Evolutionary conservation across 2,888 invertebrate genomes (phyloP), one percentile per base, ranked within the genome.

Genomic region (Tupiocoris notatus): DNA sequence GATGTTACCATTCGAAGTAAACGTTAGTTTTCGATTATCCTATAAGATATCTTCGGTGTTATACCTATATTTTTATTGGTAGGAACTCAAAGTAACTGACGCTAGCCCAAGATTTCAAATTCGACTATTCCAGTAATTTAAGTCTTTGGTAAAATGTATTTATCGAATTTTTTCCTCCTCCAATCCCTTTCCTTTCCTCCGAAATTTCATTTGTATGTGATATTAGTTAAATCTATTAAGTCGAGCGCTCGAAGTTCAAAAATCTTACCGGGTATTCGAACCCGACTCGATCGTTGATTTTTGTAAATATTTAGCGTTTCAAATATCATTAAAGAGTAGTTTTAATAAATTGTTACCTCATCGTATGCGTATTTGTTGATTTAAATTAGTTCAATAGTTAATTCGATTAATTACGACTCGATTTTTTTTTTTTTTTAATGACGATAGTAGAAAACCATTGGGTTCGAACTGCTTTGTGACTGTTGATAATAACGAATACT

Each of bases 401-500:
- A n/a, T n/a, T n/a, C n/a, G n/a, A n/a, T n/a, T n/a, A n/a, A n/a
- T n/a, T n/a, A n/a, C n/a, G n/a, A n/a, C n/a, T n/a, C 54, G 12
- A 7, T 54, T 54, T 9, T 12, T 54, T 54, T 54, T 9, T 54
- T 54, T 54, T 54, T 12, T 12, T 57, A n/a, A 18, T 57, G 57
- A 2, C 18, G 1, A 1, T 9, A 61, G 12, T n/a, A n/a, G n/a
- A 20, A 70, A n/a, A 70, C 21, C 18, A 17, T 17, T 57, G 70
- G 61, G 70, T 17, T 59, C 59, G 61, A 70, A 70, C 70, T 70
- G 70, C 70, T 70, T 70, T 59, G 70, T 70, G 70, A 70, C 70
- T 70, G 70, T 70, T 70, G 70, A 70, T 70, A 70, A 70, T 70
- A 70, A 70, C 22, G 24, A 70, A 9, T 61, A 70, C 59, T 39